Conservation (phyloP, 2,113 vertebrate genomes). For the Anthoscopus minutus region DNA sequence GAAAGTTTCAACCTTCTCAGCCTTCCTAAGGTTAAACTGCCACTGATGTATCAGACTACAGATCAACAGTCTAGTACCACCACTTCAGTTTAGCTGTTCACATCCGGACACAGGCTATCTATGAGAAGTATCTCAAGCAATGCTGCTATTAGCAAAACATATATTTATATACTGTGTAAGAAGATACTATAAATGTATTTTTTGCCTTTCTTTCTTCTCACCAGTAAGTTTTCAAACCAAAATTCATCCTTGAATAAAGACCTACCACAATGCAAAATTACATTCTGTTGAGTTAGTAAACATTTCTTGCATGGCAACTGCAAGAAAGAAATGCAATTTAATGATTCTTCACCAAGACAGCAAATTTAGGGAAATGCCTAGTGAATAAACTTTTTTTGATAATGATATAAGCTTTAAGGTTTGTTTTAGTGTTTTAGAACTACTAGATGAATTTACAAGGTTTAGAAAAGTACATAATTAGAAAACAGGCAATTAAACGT, state of each 20-base stretch:
- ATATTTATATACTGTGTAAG: background rate
- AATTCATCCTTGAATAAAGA: background rate
- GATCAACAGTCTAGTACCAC: background rate
- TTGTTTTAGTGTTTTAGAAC: background rate
- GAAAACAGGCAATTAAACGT: background rate
- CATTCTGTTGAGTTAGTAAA: background rate
- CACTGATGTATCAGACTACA: background rate
- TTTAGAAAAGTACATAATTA: background rate
- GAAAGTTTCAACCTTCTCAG: background rate
- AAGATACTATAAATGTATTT: background rate
- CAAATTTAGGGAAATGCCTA: fast-evolving
- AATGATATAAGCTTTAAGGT: background rate
- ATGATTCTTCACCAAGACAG: background rate
- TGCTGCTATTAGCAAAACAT: background rate
- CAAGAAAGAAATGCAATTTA: background rate
- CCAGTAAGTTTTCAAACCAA: background rate
- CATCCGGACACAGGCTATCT: background rate
- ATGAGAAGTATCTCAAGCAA: background rate
- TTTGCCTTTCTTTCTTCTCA: background rate
- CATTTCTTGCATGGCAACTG: background rate
- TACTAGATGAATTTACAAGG: background rate
- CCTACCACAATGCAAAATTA: background rate
- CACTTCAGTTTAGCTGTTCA: background rate
- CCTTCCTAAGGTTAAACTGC: background rate
- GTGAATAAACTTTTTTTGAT: background rate